Percentiles rank a stretch among this genome's conserved stretches.
These are phyloP conservation scores for Allenopithecus nigroviridis DNA, from an alignment of 2,797 vertebrate species.

Conservation along the genomic window DNA sequence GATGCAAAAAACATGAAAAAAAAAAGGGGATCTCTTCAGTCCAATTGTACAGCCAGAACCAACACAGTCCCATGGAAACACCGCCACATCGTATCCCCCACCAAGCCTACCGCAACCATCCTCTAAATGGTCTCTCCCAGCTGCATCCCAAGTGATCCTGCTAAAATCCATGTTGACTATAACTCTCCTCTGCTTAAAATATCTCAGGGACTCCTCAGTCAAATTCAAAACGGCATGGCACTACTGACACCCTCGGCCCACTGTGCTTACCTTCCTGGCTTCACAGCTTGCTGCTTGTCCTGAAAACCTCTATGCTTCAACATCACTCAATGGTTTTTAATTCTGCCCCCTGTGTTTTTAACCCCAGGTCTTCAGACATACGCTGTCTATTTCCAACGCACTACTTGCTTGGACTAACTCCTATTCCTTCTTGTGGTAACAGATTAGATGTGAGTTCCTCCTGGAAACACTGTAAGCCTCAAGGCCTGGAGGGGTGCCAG, in stretches of 20 bases:
- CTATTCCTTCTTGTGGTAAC: neutral
- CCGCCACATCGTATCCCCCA: accelerated
- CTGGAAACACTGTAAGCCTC: neutral
- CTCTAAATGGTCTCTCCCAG: neutral
- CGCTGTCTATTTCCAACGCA: neutral
- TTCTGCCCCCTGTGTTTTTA: neutral
- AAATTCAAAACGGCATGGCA: neutral
- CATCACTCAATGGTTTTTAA: neutral
- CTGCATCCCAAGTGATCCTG: neutral
- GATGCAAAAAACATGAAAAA: neutral
- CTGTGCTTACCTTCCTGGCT: neutral
- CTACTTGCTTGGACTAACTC: neutral
- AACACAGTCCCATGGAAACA: neutral
- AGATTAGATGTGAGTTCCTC: neutral
- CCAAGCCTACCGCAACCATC: neutral
- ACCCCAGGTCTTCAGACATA: neutral
- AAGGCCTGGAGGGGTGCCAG: neutral
- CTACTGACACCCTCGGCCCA: neutral
- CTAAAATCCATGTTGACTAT: neutral
- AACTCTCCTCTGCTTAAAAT: neutral
- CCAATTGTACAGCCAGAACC: neutral
- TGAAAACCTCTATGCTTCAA: neutral
- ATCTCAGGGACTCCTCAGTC: no score
- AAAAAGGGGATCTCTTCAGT: neutral
- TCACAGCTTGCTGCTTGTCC: neutral